These are phyloP conservation scores for Urophycis tenuis DNA, from an alignment of 2,797 vertebrate genomes.

Conservation along the genomic window DNA sequence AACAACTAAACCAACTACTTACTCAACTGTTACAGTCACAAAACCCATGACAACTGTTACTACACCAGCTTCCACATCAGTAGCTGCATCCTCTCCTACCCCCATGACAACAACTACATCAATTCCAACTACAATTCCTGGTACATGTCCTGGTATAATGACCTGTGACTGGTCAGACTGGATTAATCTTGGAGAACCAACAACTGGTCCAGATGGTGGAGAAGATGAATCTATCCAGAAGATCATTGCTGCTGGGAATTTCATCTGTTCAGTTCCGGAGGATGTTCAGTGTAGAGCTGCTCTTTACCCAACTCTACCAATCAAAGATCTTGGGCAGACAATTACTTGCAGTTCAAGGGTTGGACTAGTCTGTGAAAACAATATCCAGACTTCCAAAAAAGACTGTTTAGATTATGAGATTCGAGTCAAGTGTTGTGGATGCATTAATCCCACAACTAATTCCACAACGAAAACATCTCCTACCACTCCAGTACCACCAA, in stretches of 20 bases:
- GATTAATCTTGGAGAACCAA: conserved; percentile 11
- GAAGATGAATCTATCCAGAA: conserved; percentile 20
- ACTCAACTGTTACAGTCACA: not conserved
- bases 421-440: not conserved
- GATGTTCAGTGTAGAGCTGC: conserved; percentile 31
- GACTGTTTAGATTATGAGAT: not conserved
- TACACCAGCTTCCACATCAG: not conserved
- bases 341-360: not conserved
- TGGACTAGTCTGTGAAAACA: conserved; percentile 2
- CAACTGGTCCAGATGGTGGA: conserved; percentile 20
- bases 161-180: conserved; percentile 12
- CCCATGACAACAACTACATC: not conserved
- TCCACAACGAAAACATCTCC: not conserved
- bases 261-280: conserved; percentile 16
- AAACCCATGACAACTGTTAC: not conserved
- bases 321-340: not conserved
- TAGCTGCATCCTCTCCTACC: not conserved
- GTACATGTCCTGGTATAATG: conserved; percentile 15
- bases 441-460: no score
- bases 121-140: conserved; percentile 1
- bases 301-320: conserved; percentile 8
- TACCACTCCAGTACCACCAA: not conserved
- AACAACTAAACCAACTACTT: not conserved
- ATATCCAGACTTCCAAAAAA: not conserved
- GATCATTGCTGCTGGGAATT: conserved; percentile 7